Evolutionary conservation across 1,140 invertebrate genomes (phyloP), one percentile per base, ranked within the genome.

Genomic region (Odontomachus brunneus): DNA sequence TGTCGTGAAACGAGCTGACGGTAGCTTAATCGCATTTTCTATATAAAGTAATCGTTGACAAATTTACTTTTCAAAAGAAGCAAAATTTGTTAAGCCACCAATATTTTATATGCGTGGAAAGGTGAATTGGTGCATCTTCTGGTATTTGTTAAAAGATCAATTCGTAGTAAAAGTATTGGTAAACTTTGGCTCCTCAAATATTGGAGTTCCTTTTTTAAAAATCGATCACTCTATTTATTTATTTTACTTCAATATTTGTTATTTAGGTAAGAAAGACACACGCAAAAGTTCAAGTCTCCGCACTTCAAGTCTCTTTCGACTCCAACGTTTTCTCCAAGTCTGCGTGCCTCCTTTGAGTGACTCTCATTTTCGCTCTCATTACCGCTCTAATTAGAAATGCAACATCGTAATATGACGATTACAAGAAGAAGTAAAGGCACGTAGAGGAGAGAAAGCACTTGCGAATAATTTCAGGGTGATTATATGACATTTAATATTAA

Each of bases 351-450:
- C 60, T 66, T 76, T 66, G 74, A 76, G 74, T 55, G 24, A 76
- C 44, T 76, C 74, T 51, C 19, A 76, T 76, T 76, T 76, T 51
- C 74, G 74, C 19, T 76, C 74, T 51, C 19, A 76, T 76, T 76
- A 66, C 62, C 74, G 74, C 19, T 22, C 48, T 33, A 76, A 60
- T 76, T 76, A 38, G 62, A 76, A 76, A 76, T 66, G 62, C 57
- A 66, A 76, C 53, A 76, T 76, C 62, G 29, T 76, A 76, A 66
- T 76, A 76, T 62, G 66, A 55, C 60, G 29, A 76, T 76, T 76
- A 76, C 15, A 66, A 76, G 57, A 76, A 29, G 26, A 76, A 66
- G 15, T 51, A 63, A 65, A 14, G 55, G 11, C 12, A 33, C 14
- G n/a, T 29, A 44, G 48, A 75, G 59, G 65, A 66, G 51, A 55